Base-by-base conservation (phyloP, 1,140 invertebrate genomes). In the Schlechtendalia chinensis region DNA sequence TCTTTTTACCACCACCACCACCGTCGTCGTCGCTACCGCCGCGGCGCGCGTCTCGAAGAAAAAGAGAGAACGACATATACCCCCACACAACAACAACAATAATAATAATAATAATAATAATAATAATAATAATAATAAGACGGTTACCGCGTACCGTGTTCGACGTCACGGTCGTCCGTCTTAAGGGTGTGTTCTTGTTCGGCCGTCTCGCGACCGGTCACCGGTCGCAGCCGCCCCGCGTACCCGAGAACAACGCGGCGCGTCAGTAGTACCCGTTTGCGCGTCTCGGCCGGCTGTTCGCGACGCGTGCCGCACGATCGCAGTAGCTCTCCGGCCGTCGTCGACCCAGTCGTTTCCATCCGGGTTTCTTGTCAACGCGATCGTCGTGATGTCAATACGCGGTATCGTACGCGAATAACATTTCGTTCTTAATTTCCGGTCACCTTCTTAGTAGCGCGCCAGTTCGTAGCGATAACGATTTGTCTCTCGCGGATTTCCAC, bases 71-170 rank as follows among this genome's bases (percentile, higher is more conserved):
- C 27, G 19, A 39, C 61, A 29, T 14, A 4, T 12, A 32, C 16
- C 12, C 58, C 5, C 61, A 22, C 29, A 32, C 16, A n/a, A 61
- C 32, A 32, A 63, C 19, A 63, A n/a, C n/a, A n/a, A n/a, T n/a
- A n/a, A n/a, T n/a, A n/a, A n/a, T n/a, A n/a, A n/a, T n/a, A n/a
- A n/a, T n/a, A 8, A 59, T 24, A 24, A 59, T 24, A 58, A 58
- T 65, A 67, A 67, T 29, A 8, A 59, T 24, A 24, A 59, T 24
- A 58, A 58, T 65, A 67, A 67, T 29, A 67, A 29, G 63, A n/a
- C 63, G 24, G 63, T 67, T 67, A n/a, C n/a, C n/a, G n/a, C n/a
- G n/a, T 67, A 67, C 39, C 8, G 8, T 67, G 39, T 67, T 67
- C 63, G 19, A 39, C 39, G 63, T 67, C 63, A 67, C 63, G 63